These are phyloP conservation scores for Minunthozetes semirufus DNA, from an alignment of 2,888 invertebrate genomes.

Conservation along the genomic window DNA sequence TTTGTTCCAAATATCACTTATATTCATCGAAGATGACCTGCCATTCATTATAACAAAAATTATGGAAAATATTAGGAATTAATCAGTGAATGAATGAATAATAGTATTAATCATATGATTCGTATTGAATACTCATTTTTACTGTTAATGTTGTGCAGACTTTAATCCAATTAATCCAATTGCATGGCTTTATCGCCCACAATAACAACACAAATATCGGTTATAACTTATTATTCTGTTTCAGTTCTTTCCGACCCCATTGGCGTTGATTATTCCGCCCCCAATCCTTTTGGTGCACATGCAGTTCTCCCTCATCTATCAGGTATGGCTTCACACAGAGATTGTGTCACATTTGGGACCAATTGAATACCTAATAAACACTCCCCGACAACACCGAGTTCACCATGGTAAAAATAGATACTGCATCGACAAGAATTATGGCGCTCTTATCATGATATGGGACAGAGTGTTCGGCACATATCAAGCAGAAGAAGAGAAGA, in stretches of 20 bases:
- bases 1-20: too few relatives aligned
- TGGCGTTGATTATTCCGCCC: slow-evolving; percentile 70
- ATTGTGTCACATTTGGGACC: slow-evolving; percentile 71
- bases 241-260: slow-evolving; percentile 48
- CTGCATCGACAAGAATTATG: slow-evolving; percentile 88
- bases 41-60: too few relatives aligned
- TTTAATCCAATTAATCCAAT: too few relatives aligned
- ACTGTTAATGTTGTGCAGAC: too few relatives aligned
- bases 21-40: too few relatives aligned
- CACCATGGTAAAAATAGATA: slow-evolving; percentile 72
- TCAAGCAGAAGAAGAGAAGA: slow-evolving; percentile 66
- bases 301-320: slow-evolving; percentile 80
- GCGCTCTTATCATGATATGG: slow-evolving; percentile 84
- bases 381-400: slow-evolving; percentile 77
- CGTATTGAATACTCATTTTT: too few relatives aligned
- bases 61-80: too few relatives aligned
- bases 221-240: background rate
- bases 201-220: background rate
- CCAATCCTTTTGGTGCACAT: slow-evolving; percentile 73
- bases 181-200: too few relatives aligned
- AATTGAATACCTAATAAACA: slow-evolving; percentile 75
- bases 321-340: slow-evolving; percentile 90
- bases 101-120: too few relatives aligned
- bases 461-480: slow-evolving; percentile 76
- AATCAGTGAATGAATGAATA: too few relatives aligned